Evolutionary conservation across 2,888 invertebrate genomes (phyloP), one percentile per base, ranked within the genome.

Genomic region (Tachina fera): DNA sequence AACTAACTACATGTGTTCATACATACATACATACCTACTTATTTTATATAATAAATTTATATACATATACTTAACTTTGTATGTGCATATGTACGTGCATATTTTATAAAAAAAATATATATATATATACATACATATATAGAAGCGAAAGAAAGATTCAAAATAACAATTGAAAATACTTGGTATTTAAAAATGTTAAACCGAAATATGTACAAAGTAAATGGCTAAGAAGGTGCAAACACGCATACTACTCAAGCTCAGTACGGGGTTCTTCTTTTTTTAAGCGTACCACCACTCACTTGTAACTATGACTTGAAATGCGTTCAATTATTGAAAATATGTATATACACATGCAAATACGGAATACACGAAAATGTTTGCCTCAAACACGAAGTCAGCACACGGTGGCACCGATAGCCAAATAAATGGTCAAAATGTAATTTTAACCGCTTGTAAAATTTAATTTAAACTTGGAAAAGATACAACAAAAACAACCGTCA

Each of bases 141-240:
- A 53, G 9, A 63, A 39, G 41, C 14, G 39, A 68, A 77, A 77
- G 78, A 75, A 78, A 83, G 43, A 68, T 78, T 79, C 51, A 72
- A 84, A 84, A 74, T 75, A 81, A 68, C 74, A 81, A 87, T 82
- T 84, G 84, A 84, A 82, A 81, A 74, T 82, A 79, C 81, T 81
- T 83, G 83, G 79, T 79, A 83, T 79, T 77, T 82, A 78, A 79
- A 82, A 82, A 71, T 67, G 75, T 51, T 63, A 82, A 81, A 74
- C 56, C 67, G 49, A 67, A 68, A 74, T 78, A 72, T 47, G 47
- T 58, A 71, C 39, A 53, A 58, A 51, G 31, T 39, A 60, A 49
- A 75, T 63, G 61, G 75, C 39, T 65, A 71, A 67, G 51, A 83
- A 83, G 76, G 86, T 83, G 86, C 72, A 83, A 79, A 86, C 74